Conservation (phyloP, 2,888 invertebrate species). For the Drosophila yooni region DNA sequence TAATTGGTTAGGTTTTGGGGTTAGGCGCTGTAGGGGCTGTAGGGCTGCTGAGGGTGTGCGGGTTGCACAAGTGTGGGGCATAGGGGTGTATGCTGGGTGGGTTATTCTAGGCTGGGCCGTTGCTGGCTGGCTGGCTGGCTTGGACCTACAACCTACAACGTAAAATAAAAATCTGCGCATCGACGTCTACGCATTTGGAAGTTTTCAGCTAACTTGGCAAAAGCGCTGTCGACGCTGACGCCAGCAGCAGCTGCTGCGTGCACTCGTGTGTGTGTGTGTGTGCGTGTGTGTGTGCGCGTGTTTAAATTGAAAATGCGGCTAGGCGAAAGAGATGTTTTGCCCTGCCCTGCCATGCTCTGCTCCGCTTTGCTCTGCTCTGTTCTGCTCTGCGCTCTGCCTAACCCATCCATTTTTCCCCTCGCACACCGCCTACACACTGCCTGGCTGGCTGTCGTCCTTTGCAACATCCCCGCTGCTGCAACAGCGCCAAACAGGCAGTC, state of each 20-base stretch:
- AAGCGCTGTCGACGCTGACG: slow-evolving; percentile 37
- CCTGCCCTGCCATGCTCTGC: neutral
- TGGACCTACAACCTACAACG: slow-evolving; percentile 56
- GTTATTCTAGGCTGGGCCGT: slow-evolving; percentile 8
- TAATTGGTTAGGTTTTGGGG: neutral
- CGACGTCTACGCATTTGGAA: slow-evolving; percentile 56
- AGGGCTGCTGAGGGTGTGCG: neutral
- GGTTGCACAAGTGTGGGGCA: neutral
- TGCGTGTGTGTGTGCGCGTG: slow-evolving; percentile 46
- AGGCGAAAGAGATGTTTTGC: slow-evolving; percentile 52
- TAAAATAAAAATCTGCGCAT: slow-evolving; percentile 61
- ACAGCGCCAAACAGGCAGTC: neutral
- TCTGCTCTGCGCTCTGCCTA: neutral
- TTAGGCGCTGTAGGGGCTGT: neutral
- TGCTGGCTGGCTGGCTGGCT: slow-evolving; percentile 29
- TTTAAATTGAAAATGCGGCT: slow-evolving; percentile 74
- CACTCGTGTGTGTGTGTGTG: slow-evolving; percentile 25
- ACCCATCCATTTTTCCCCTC: slow-evolving; percentile 1
- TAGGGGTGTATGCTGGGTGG: neutral
- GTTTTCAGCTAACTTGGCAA: slow-evolving; percentile 40
- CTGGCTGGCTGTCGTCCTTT: neutral
- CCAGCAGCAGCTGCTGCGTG: slow-evolving; percentile 31
- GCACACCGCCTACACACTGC: neutral
- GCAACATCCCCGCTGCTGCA: slow-evolving; percentile 1
- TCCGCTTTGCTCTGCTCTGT: neutral